Base-by-base conservation (phyloP, 2,888 invertebrate genomes). In the Cyaniris semiargus region DNA sequence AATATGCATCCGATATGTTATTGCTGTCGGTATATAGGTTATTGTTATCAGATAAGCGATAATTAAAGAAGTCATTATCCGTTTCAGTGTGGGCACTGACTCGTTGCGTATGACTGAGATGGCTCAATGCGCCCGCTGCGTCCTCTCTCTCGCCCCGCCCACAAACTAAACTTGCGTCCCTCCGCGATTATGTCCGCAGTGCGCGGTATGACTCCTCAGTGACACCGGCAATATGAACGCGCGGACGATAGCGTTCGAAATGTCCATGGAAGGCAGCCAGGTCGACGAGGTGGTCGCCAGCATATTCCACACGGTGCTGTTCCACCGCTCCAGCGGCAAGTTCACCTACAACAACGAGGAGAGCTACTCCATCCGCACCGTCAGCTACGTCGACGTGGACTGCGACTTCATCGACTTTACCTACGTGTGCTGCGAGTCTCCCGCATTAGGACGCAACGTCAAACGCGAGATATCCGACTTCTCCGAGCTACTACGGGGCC, bases 381-480 rank as follows among this genome's bases (percentile, higher is more conserved):
- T 99, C 77, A 99, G 99, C 81, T 98, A 98, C 87, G 97, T 97
- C 83, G 99, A 99, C 91, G 98, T 99, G 58, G 98, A 99, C 91
- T 99, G 99, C 94, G 98, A 99, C 91, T 98, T 98, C 88, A 97
- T 99, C 85, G 99, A 99, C 92, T 97, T 99, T 88, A 99, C 99
- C 8, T 99, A 99, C 92, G 99, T 98, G 38, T 97, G 98, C 89
- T 98, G 98, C 92, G 97, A 97, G 81, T 98, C 98, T 53, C 95
- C 96, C n/a, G 94, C 94, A 76, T 94, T 98, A 71, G 96, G 96
- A 80, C 96, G 95, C 83, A 96, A 94, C 81, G 95, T 97, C 83
- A 97, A 96, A 87, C 95, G 95, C 79, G 97, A 96, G 87, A 97
- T 97, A 79, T 96, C 96, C 27, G 94, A 95, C 78, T 97, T 98